These are phyloP conservation scores for Thamnaconus septentrionalis DNA, from an alignment of 2,113 vertebrate genomes.

Conservation along the genomic window DNA sequence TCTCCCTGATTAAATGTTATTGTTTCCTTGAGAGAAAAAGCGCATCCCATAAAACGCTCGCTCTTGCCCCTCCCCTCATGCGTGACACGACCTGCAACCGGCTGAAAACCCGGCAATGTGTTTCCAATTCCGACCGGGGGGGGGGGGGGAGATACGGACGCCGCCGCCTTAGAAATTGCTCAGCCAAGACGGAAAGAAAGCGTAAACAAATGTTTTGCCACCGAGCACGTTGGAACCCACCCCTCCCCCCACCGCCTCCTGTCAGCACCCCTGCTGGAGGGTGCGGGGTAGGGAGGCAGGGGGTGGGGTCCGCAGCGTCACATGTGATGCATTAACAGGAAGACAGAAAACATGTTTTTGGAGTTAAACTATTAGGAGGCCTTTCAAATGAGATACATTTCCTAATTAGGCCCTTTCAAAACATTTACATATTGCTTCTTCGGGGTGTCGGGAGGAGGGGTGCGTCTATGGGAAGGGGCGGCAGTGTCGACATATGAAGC, in stretches of 20 bases:
- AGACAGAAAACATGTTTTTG: constrained; percentile 76
- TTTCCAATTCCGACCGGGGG: constrained; percentile 60
- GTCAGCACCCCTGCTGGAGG: neutral
- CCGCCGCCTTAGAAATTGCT: constrained; percentile 74
- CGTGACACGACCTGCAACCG: too few species aligned
- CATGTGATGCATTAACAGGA: constrained; percentile 72
- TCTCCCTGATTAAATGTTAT: constrained; percentile 53
- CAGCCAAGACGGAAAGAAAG: constrained; percentile 58
- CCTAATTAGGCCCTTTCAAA: constrained; percentile 75
- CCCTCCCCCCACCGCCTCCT: neutral
- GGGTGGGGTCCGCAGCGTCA: constrained; percentile 52
- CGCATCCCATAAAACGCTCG: constrained; percentile 17
- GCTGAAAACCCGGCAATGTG: constrained; percentile 61
- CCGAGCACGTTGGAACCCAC: constrained; percentile 72
- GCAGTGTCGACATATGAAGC: constrained; percentile 54
- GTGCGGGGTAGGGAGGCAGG: too few species aligned
- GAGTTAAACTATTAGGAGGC: constrained; percentile 75
- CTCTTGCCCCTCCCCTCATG: constrained; percentile 2
- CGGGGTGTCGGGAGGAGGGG: constrained; percentile 35
- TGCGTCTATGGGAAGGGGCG: constrained; percentile 41
- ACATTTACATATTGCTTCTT: constrained; percentile 70
- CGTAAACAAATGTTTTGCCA: constrained; percentile 78
- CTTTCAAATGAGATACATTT: constrained; percentile 76
- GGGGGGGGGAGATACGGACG: constrained; percentile 55
- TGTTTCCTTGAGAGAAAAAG: constrained; percentile 34